Percentiles rank a stretch among this genome's conserved stretches.
Conservation (phyloP, 2,113 vertebrate genomes). For the Calypte anna region DNA sequence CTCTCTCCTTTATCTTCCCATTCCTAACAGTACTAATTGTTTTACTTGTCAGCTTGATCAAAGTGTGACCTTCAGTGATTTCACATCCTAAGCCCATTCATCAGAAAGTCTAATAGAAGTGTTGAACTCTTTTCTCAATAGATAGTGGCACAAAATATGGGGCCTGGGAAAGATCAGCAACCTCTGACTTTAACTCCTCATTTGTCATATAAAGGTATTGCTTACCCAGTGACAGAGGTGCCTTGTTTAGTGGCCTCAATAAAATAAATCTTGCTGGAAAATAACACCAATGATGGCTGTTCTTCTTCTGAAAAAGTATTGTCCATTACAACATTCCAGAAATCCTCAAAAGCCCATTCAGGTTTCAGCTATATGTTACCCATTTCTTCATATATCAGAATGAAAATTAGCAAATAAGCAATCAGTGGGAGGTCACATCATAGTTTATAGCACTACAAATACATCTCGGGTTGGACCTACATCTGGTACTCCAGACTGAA, state of each 20-base stretch:
- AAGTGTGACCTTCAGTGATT: constrained; percentile 17
- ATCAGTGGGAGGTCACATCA: neutral
- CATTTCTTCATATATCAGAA: neutral
- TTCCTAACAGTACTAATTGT: neutral
- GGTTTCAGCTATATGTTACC: neutral
- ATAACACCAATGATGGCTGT: neutral
- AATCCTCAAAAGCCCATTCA: neutral
- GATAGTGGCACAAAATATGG: constrained; percentile 21
- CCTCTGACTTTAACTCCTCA: constrained; percentile 42
- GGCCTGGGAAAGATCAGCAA: constrained; percentile 22
- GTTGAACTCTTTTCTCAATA: constrained; percentile 58
- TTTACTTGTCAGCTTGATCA: constrained; percentile 53
- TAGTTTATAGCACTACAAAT: constrained; percentile 1
- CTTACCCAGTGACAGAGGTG: constrained; percentile 28
- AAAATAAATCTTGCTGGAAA: constrained; percentile 40
- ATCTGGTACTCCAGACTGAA: neutral
- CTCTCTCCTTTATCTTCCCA: neutral
- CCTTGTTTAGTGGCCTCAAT: constrained; percentile 33
- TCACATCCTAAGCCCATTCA: constrained; percentile 42
- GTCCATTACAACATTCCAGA: neutral
- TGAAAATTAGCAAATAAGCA: neutral
- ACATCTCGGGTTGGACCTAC: neutral
- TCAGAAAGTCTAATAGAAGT: constrained; percentile 67
- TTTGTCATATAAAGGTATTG: constrained; percentile 40
- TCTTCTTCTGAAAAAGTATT: constrained; percentile 6